Evolutionary conservation across 2,797 vertebrate species (phyloP), one percentile per base, ranked within the genome.

Genomic region (Centroberyx gerrardi): DNA sequence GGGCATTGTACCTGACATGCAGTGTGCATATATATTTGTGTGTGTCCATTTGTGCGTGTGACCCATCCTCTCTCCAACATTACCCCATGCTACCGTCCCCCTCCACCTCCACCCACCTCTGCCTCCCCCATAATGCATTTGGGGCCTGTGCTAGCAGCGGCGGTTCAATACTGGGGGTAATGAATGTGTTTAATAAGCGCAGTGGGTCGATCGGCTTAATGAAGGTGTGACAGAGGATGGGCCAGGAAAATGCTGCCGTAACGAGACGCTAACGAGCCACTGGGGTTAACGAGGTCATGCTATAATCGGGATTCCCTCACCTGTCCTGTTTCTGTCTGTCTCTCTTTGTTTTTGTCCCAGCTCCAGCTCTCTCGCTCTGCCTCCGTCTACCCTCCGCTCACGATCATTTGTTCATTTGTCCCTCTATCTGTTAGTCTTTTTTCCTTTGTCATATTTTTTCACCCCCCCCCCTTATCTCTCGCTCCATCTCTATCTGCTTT

Each of bases 121-220:
- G 40, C 70, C 62, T 22, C 44, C 29, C 31, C 68, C 29, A 72
- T 86, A 85, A 91, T 90, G 86, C 86, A 82, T 91, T 87, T 31
- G 68, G 77, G 85, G 61, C 62, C 52, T 27, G 78, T 29, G 80
- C 84, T 76, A 27, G 80, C 87, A 72, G 86, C 79, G 72, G 74
- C 33, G 64, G 89, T 87, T 95, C 93, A 86, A 94, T 94, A 93
- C 86, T 81, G 7, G 86, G 88, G 90, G 90, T 95, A 95, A 95
- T 95, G 93, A 94, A 94, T 95, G 91, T 88, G 88, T 95, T 95
- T 95, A 95, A 94, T 95, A 95, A 94, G 94, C 89, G 59, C 85
- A 42, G 87, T 78, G 90, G 92, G 93, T 94, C 93, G 92, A 94
- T 94, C 88, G 82, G 82, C 87, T 91, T 95, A 95, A 95, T 93